Evolutionary conservation across 2,797 vertebrate species (phyloP), one percentile per base, ranked within the genome.

Genomic region (Adrianichthys oophorus): DNA sequence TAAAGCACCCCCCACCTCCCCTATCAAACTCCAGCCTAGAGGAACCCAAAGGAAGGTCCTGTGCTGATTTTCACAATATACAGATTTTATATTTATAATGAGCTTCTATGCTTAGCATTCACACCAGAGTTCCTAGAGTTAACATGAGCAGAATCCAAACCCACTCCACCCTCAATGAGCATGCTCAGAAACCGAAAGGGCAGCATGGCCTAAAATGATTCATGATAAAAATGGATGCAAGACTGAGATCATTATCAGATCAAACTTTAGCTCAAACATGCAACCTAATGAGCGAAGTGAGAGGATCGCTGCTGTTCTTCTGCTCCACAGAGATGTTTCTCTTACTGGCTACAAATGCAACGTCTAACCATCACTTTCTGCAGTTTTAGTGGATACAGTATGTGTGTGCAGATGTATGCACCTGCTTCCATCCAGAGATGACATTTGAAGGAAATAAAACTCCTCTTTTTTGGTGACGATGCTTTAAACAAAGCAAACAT

Each of bases 31-130:
- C 76, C 48, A 70, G 64, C 77, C 76, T 76, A 82, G 86, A 87
- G 71, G 65, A 85, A 87, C 82, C 89, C 83, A 81, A 87, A 91
- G 76, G 90, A 92, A 89, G 84, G 83, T 91, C 89, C 90, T 92
- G 91, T 93, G 91, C 92, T 92, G 90, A 91, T 87, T 90, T 92
- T 88, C 87, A 90, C 90, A 93, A 91, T 92, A 92, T 93, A 93
- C 92, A 93, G 88, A 90, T 91, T 90, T 93, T 85, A 91, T 91
- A 92, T 93, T 92, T 91, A 93, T 92, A 93, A 91, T 92, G 93
- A 92, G 91, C 88, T 92, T 92, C 90, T 91, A 90, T 92, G 87
- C 90, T 93, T 91, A 92, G 91, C 91, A 92, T 93, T 92, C 91
- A 92, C 92, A 92, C 90, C 88, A 90, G 90, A 88, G 83, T 89